Base-by-base conservation (phyloP, 2,888 invertebrate species). In the Noctua janthe region DNA sequence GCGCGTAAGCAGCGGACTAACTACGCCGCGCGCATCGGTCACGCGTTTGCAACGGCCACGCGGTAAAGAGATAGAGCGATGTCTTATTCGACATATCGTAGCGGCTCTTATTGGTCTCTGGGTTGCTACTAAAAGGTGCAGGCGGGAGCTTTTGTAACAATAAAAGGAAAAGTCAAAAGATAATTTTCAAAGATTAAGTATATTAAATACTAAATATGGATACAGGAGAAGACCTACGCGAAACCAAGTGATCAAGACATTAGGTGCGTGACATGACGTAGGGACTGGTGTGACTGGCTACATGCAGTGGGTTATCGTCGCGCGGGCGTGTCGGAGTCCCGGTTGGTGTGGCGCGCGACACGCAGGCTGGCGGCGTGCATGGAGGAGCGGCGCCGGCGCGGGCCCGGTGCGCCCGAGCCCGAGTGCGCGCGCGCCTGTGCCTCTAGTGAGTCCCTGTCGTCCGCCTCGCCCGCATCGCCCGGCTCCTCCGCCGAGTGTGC, bases 331-430 rank as follows among this genome's bases (percentile, higher is more conserved):
- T 74, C 85, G 76, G 91, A 87, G 88, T 87, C 39, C 70, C 85
- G 70, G 91, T 51, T 39, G 78, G 88, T 91, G 91, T 94, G 95
- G 0, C 96, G 92, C 83, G 95, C 95, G 71, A 94, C 93, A n/a
- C 95, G 94, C 90, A 92, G 83, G 92, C 95, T 95, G 76, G 96
- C 96, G 69, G 93, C 92, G 92, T 95, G 95, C 94, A 96, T 95
- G 85, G 96, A 96, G 23, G 94, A 94, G 91, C 95, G 95, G 64
- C 95, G 94, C 43, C 94, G 93, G 59, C 83, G 87, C 72, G 71
- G 74, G 76, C 88, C 88, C 17, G 87, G 85, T 64, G 83, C 81
- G 81, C 80, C 80, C 72, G 84, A 84, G 74, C 66, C 78, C 72
- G 79, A 83, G 82, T 81, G 78, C 75, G 71, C 73, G 35, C 83